Conservation (phyloP, 1,140 invertebrate genomes). For the Harpegnathos saltator region DNA sequence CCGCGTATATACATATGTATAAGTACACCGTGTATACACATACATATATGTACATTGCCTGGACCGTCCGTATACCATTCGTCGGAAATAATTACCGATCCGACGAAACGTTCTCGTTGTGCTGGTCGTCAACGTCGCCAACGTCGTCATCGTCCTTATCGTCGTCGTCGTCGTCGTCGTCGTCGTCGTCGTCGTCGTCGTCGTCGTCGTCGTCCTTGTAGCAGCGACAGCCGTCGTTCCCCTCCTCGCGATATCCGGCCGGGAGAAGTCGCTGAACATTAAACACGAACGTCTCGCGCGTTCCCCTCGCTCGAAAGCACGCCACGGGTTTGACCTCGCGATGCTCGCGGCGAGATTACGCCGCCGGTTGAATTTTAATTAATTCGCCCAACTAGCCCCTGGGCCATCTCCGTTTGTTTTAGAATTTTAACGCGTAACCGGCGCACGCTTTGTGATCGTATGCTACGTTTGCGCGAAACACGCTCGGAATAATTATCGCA, state of each 20-base stretch:
- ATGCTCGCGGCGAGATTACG: constrained; percentile 19
- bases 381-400: constrained; percentile 39
- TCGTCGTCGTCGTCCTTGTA: constrained; percentile 35
- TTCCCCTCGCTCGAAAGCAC: too few species aligned
- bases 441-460: constrained; percentile 8
- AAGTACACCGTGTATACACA: constrained; percentile 63
- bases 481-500: constrained; percentile 34
- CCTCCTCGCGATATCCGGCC: constrained; percentile 46
- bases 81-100: constrained; percentile 77
- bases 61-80: constrained; percentile 71
- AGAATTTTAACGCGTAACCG: constrained; percentile 40
- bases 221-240: not conserved
- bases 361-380: constrained; percentile 33
- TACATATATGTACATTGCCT: constrained; percentile 70
- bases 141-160: constrained; percentile 26
- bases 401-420: constrained; percentile 13
- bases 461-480: constrained; percentile 25
- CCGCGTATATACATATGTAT: constrained; percentile 59
- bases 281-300: not conserved
- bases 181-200: constrained; percentile 50
- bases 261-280: not conserved
- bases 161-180: constrained; percentile 60
- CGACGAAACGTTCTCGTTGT: constrained; percentile 66
- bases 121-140: constrained; percentile 52
- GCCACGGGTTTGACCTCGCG: not conserved